Percentiles rank a stretch among this genome's conserved stretches.
Conservation (phyloP, 92 coral and sea anemone species). For the Montipora capitata region DNA sequence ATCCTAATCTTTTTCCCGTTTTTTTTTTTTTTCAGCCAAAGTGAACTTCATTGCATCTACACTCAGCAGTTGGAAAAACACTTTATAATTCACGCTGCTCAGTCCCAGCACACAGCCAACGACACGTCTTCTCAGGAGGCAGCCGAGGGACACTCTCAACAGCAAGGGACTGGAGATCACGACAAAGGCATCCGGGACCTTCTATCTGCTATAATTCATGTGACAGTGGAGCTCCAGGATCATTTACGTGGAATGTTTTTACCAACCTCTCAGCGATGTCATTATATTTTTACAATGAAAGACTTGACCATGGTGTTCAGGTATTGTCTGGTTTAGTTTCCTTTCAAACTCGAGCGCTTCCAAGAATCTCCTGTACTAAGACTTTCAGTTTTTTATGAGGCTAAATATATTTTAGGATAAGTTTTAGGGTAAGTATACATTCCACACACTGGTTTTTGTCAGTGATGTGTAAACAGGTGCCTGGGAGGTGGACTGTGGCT, state of each 20-base stretch:
- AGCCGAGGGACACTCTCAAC: slow-evolving; percentile 76
- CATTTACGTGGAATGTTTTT: slow-evolving; percentile 94
- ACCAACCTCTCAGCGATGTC: slow-evolving; percentile 97
- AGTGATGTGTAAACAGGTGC: no score
- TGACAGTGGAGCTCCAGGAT: slow-evolving; percentile 95
- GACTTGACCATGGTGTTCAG: slow-evolving; percentile 99
- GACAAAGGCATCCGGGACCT: slow-evolving; percentile 89
- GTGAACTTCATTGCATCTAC: slow-evolving; percentile 93
- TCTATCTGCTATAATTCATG: slow-evolving; percentile 75
- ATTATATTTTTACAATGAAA: slow-evolving; percentile 98
- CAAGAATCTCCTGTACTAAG: no score
- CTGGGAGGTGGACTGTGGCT: no score
- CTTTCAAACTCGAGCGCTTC: neutral
- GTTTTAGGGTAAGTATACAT: no score
- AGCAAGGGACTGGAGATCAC: slow-evolving; percentile 77
- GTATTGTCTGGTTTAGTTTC: slow-evolving; percentile 29
- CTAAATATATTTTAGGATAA: no score
- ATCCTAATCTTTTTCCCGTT: no score
- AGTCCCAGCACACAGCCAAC: slow-evolving; percentile 79
- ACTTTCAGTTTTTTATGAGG: no score
- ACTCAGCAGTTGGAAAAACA: slow-evolving; percentile 94
- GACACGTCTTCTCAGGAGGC: slow-evolving; percentile 87
- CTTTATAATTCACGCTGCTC: slow-evolving; percentile 78
- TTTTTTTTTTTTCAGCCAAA: slow-evolving; percentile 63
- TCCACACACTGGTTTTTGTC: no score